These are phyloP conservation scores for Polietes domitor DNA, from an alignment of 2,888 invertebrate species.

Conservation along the genomic window DNA sequence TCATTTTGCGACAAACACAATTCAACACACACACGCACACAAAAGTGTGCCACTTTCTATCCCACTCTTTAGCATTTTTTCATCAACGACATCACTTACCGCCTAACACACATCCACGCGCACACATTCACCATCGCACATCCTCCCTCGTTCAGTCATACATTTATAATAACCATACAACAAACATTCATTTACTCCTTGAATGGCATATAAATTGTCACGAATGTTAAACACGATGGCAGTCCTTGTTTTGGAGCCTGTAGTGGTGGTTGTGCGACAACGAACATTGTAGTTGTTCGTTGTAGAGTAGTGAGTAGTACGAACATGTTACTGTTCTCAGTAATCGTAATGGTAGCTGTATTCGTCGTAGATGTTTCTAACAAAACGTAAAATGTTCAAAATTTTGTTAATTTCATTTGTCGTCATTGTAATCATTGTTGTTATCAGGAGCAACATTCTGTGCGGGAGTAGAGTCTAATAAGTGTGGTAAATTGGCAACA, in stretches of 20 bases:
- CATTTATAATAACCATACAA: slow-evolving; percentile 14
- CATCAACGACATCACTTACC: not conserved
- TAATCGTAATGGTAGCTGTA: not conserved
- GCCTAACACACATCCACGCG: not conserved
- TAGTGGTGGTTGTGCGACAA: not conserved
- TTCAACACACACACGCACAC: slow-evolving; percentile 3
- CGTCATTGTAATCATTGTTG: slow-evolving; percentile 34
- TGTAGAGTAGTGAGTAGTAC: not conserved
- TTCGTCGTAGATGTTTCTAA: not conserved
- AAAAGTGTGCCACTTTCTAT: slow-evolving; percentile 18
- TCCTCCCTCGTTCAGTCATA: not conserved
- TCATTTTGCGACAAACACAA: slow-evolving; percentile 48
- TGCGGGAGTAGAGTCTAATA: too few relatives aligned
- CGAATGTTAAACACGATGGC: slow-evolving; percentile 31
- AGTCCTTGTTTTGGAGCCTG: slow-evolving; percentile 9
- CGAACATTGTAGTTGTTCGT: not conserved
- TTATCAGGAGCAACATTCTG: slow-evolving; percentile 10
- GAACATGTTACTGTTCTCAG: not conserved
- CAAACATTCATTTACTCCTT: slow-evolving; percentile 50
- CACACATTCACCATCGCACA: not conserved
- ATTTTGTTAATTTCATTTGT: slow-evolving; percentile 56
- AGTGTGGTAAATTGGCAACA: too few relatives aligned
- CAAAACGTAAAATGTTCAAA: slow-evolving; percentile 49
- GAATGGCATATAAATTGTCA: slow-evolving; percentile 50
- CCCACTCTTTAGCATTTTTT: not conserved